phyloP scores from a whole-genome alignment of 2,888 invertebrate species.

The Oscheius sp. region DNA sequence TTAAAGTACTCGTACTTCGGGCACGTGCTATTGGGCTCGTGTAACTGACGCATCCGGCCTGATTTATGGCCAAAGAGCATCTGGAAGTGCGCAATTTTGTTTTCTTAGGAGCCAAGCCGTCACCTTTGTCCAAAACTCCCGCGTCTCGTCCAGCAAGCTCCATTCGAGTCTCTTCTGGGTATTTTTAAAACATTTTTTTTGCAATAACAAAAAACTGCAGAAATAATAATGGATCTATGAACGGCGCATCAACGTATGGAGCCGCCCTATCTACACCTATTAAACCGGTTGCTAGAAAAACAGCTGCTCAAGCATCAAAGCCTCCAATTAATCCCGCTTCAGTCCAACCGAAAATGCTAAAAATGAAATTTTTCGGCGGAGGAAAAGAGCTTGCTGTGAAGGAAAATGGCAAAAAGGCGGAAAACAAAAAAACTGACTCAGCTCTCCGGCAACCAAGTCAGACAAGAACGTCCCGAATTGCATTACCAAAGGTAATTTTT shows the following conservation, averaged over 20 bases:
- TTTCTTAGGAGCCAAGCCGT: slow-evolving; percentile 22
- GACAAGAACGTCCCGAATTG: slow-evolving; percentile 2
- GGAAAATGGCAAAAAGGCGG: slow-evolving; percentile 7
- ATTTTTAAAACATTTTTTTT: not conserved
- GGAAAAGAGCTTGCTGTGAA: slow-evolving; percentile 3
- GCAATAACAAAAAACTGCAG: no score
- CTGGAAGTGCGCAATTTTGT: slow-evolving; percentile 25
- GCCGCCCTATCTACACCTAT: not conserved
- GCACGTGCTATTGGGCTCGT: not conserved
- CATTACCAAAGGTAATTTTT: slow-evolving; percentile 20
- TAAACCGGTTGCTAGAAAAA: not conserved
- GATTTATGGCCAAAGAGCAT: slow-evolving; percentile 25
- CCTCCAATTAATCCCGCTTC: not conserved
- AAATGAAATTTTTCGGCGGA: slow-evolving; percentile 27
- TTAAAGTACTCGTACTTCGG: not conserved
- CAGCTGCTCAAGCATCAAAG: not conserved
- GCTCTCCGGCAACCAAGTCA: slow-evolving; percentile 1
- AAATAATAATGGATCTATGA: slow-evolving; percentile 30
- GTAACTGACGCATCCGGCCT: not conserved
- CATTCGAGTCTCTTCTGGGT: slow-evolving; percentile 23
- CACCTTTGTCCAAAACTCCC: slow-evolving; percentile 16
- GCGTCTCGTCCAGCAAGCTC: slow-evolving; percentile 11
- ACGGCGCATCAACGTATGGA: slow-evolving; percentile 1
- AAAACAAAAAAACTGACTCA: slow-evolving; percentile 19
- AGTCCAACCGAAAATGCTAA: slow-evolving; percentile 28